Base-by-base conservation (phyloP, 2,113 vertebrate species). In the Etheostoma spectabile region DNA sequence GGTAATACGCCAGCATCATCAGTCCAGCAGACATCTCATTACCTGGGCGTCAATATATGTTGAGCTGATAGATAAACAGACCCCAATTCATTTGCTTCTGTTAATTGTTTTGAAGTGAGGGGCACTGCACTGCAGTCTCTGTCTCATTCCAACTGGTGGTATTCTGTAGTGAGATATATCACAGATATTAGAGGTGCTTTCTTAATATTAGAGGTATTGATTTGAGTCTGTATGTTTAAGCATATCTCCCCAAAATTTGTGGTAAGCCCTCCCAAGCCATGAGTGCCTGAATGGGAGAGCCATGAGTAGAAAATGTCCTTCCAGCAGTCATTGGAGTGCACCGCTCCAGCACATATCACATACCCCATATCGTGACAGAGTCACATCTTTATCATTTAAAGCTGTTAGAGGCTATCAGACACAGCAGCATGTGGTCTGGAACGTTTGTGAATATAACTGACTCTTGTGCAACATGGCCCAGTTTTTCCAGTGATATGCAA, bases 11-110 rank as follows among this genome's bases (percentile, higher is more conserved):
- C 48, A 1, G 76, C 74, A 82, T 84, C 89, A 92, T 94, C 92
- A 92, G 89, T 91, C 85, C 91, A 18, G 75, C 87, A 84, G 92
- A 93, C 86, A 85, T 90, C 85, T 91, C 92, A 92, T 93, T 93
- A 94, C 89, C 89, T 80, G 81, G 55, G 81, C 85, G 92, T 94
- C 92, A 87, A 91, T 92, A 93, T 82, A 71, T 53, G 92, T 86
- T 89, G 78, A 75, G 86, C 79, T 89, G 89, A 92, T 89, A 89
- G 88, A 89, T 91, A 91, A 92, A 90, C 90, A 45, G 73, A 69
- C 53, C 42, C 52, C 30, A 27, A 72, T 88, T 87, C 64, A 87
- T 93, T 91, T 73, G 69, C 80, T 74, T 56, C 33, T 74, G 84
- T 73, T 88, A 85, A 86, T 90, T 87, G 84, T 92, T 90, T 85